Percentiles rank a stretch among this genome's conserved stretches.
Conservation (phyloP, 2,797 vertebrate genomes). For the Platyrinchus mystaceus region DNA sequence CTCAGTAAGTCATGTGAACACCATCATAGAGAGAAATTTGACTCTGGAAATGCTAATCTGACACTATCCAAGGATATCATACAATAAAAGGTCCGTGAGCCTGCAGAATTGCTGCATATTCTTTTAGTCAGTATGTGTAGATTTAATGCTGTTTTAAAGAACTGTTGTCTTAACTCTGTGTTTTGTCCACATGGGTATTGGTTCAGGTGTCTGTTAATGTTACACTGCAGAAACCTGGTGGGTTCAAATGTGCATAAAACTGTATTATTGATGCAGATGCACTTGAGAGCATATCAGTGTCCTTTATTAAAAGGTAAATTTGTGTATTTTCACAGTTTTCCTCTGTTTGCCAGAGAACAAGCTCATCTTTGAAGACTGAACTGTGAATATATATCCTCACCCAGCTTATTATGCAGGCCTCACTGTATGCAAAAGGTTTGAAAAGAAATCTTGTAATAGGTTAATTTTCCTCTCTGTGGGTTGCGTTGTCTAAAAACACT, state of each 20-base stretch:
- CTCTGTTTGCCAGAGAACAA: background rate
- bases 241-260: background rate
- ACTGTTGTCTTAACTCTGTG: background rate
- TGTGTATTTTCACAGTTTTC: background rate
- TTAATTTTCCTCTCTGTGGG: constrained; percentile 39
- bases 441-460: constrained; percentile 29
- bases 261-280: background rate
- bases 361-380: background rate
- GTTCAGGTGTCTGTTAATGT: background rate
- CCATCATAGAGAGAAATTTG: background rate
- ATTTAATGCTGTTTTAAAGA: background rate
- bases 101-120: background rate
- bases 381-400: background rate
- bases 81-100: background rate
- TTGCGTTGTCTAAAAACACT: constrained; percentile 8
- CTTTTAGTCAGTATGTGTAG: background rate
- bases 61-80: background rate
- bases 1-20: background rate
- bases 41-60: background rate
- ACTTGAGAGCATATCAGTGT: background rate
- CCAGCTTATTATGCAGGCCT: background rate
- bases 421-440: background rate
- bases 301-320: background rate
- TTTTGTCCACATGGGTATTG: background rate
- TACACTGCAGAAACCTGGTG: background rate